Evolutionary conservation across 2,888 invertebrate genomes (phyloP).

Genomic region (Catocala sponsa): DNA sequence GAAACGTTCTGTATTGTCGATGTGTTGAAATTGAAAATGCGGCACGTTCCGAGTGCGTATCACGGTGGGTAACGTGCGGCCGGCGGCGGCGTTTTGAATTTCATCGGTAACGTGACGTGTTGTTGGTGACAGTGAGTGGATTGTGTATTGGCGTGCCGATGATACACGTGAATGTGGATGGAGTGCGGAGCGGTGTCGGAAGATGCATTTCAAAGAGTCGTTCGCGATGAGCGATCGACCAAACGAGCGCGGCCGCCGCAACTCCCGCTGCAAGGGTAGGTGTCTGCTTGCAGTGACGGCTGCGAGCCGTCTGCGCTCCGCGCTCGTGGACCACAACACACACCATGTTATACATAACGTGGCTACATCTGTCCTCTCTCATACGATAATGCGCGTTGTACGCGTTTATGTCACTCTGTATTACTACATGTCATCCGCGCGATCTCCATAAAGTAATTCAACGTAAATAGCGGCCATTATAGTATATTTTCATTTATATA

Average conservation of each 20-base stretch:
- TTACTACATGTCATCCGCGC: not conserved
- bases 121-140: conserved; percentile 78
- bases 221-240: conserved; percentile 88
- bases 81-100: conserved; percentile 54
- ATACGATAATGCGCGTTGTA: conserved; percentile 16
- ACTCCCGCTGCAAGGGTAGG: conserved; percentile 87
- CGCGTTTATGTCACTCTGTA: conserved; percentile 15
- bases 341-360: conserved; percentile 47
- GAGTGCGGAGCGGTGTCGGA: conserved; percentile 81
- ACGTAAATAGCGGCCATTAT: too few species aligned
- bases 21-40: conserved; percentile 79
- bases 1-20: conserved; percentile 72
- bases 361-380: conserved; percentile 20
- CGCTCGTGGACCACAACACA: conserved; percentile 44
- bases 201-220: conserved; percentile 88
- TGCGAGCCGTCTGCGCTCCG: conserved; percentile 62
- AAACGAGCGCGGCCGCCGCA: conserved; percentile 86
- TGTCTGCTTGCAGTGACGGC: conserved; percentile 67
- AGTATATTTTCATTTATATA: too few species aligned
- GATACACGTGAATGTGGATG: conserved; percentile 85
- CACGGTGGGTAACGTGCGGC: conserved; percentile 67
- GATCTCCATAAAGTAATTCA: not conserved
- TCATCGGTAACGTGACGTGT: conserved; percentile 69
- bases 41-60: conserved; percentile 73
- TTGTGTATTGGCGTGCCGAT: conserved; percentile 82